A percentile compares a stretch with the other conserved stretches of the same genome.
phyloP scores from a whole-genome alignment of 37 sponge, comb jelly and placozoan genomes.

The Lycopodina hypogea region DNA sequence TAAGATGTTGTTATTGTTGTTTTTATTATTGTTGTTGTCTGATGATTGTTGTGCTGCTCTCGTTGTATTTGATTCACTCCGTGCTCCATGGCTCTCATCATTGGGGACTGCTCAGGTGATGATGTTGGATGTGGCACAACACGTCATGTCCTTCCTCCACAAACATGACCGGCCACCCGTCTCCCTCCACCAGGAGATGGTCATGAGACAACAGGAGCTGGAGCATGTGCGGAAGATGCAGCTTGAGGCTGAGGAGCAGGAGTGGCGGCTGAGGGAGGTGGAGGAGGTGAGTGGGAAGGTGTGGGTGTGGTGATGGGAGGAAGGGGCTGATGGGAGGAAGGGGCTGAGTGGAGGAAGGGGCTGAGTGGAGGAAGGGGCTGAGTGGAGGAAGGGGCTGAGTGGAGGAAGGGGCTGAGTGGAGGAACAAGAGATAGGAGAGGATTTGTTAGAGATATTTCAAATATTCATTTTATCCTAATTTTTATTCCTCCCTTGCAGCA shows the following conservation, averaged over 20 bases:
- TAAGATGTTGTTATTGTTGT: too few species aligned
- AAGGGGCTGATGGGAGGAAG: not conserved
- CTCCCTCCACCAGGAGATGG: conserved; percentile 79
- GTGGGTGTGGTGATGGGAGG: not conserved
- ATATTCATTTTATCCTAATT: not conserved
- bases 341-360: not conserved
- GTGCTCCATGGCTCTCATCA: too few species aligned
- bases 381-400: too few species aligned
- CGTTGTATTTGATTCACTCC: too few species aligned
- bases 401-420: not conserved
- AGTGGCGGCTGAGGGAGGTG: conserved; percentile 20
- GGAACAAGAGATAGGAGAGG: not conserved
- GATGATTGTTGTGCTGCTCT: too few species aligned
- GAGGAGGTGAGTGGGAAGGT: conserved; percentile 22
- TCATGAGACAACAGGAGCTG: conserved; percentile 42
- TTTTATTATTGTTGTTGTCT: too few species aligned
- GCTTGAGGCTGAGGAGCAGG: conserved; percentile 23
- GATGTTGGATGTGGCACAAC: conserved; percentile 62
- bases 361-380: not conserved
- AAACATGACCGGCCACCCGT: conserved; percentile 55
- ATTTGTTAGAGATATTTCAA: not conserved
- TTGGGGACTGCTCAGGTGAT: too few species aligned
- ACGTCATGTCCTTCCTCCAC: conserved; percentile 61
- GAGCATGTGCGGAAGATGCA: conserved; percentile 31
- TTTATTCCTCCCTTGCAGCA: not conserved